Conservation (phyloP, 1,140 invertebrate species). For the Dolichoris vasculosae region DNA sequence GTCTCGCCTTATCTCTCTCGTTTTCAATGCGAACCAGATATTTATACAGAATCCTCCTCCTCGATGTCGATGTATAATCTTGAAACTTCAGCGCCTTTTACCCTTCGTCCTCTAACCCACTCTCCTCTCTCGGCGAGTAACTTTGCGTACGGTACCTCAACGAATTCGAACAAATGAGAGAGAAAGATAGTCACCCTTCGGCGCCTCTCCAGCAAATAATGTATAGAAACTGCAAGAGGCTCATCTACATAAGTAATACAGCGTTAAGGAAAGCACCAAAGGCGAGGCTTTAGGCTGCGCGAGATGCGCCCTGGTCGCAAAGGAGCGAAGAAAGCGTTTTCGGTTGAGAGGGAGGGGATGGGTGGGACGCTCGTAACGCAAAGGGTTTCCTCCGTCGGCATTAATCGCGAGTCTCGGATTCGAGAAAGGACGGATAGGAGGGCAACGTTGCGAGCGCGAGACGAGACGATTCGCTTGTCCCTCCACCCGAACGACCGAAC, state of each 20-base stretch:
- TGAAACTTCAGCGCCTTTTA: conserved; percentile 71
- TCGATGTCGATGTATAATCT: conserved; percentile 60
- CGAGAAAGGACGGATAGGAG: conserved; percentile 70
- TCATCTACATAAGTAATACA: conserved; percentile 75
- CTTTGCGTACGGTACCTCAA: background rate
- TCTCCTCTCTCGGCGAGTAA: conserved; percentile 18
- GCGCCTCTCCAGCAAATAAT: conserved; percentile 69
- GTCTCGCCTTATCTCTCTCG: conserved; percentile 41
- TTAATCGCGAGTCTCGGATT: conserved; percentile 67
- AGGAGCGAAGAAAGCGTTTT: conserved; percentile 59
- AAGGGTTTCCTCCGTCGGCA: conserved; percentile 66
- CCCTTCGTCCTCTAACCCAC: conserved; percentile 58
- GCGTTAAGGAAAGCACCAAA: conserved; percentile 72
- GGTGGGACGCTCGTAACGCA: conserved; percentile 56
- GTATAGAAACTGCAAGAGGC: conserved; percentile 71
- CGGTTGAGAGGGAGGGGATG: background rate
- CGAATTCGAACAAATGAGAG: conserved; percentile 1
- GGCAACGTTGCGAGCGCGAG: conserved; percentile 66
- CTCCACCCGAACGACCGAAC: conserved; percentile 20
- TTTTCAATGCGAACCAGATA: conserved; percentile 54
- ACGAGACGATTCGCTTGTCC: background rate
- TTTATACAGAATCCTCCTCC: conserved; percentile 57
- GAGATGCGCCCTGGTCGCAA: conserved; percentile 44
- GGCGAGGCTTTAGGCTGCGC: conserved; percentile 56
- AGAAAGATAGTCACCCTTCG: conserved; percentile 54